Evolutionary conservation across 2,888 invertebrate species (phyloP), one percentile per base, ranked within the genome.

Genomic region (Asteroscopus sphinx): DNA sequence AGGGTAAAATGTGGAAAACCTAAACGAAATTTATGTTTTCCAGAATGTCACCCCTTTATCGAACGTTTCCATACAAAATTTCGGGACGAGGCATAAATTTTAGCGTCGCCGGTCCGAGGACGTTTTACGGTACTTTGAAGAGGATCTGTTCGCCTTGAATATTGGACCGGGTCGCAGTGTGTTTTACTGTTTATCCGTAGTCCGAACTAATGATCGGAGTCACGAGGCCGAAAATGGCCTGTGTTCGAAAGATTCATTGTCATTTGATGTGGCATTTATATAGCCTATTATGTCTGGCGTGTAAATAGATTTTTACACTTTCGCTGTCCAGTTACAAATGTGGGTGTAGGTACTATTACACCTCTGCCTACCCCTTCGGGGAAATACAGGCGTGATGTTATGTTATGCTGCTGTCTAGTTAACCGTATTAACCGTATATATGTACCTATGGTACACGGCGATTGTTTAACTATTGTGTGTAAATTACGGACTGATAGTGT

Each of bases 31-130:
- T 80, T 77, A 78, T 79, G 76, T 79, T 83, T 79, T 77, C 67
- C 71, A 74, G 77, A 71, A 76, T 76, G 79, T 79, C 71, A 73
- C 69, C 74, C 74, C 77, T 80, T 77, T 83, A 83, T 82, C 83
- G 77, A 77, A 73, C 77, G 73, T 68, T 73, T 66, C 74, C 78
- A 82, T 81, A 74, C 80, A 75, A 82, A 80, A 77, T 85, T 82
- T 79, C 58, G 81, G 81, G 81, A 77, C 67, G 59, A 68, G 63
- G 67, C 80, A 85, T 87, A 87, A 86, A 86, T 87, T 81, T 74
- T 82, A 74, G 81, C 79, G 78, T 65, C 72, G 56, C 70, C 67
- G 73, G 79, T 72, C 75, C 51, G 65, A 74, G 76, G 77, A 80
- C 78, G 72, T 75, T 86, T 85, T 81, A 86, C 78, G 83, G 73